A percentile compares a stretch with the other conserved stretches of the same genome.
These are phyloP conservation scores for Cheiracanthium punctorium DNA, from an alignment of 2,888 invertebrate genomes.

Conservation along the genomic window DNA sequence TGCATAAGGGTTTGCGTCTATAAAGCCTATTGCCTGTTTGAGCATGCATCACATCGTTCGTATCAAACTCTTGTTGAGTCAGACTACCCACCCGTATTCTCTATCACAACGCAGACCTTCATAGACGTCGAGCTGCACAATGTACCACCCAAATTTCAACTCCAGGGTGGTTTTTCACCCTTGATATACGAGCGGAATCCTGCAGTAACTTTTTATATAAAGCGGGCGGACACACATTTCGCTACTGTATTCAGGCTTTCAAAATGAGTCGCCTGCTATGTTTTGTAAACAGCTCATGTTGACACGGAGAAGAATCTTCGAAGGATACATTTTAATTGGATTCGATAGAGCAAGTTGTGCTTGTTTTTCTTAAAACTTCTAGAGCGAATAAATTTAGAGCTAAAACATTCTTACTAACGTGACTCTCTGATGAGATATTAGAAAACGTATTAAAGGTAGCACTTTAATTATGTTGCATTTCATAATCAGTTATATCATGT, in stretches of 20 bases:
- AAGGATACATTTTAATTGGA: neutral
- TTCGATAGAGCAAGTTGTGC: too few species aligned
- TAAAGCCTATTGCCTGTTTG: conserved; percentile 63
- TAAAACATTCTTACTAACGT: too few species aligned
- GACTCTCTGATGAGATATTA: too few species aligned
- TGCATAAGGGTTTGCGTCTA: conserved; percentile 55
- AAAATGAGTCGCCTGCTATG: neutral
- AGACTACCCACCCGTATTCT: conserved; percentile 23
- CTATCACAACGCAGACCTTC: conserved; percentile 43
- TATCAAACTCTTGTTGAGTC: conserved; percentile 23
- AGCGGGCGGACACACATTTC: neutral
- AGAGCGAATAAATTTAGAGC: too few species aligned
- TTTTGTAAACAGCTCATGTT: conserved; percentile 20
- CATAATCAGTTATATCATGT: too few species aligned
- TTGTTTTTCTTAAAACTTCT: too few species aligned
- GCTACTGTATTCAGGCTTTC: neutral
- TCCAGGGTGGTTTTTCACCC: conserved; percentile 57
- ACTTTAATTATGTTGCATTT: too few species aligned
- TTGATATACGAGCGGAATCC: conserved; percentile 34
- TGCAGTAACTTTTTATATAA: conserved; percentile 18
- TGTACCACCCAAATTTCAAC: conserved; percentile 60
- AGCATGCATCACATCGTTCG: conserved; percentile 39
- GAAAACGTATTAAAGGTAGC: too few species aligned
- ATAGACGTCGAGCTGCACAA: conserved; percentile 29
- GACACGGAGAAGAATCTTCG: neutral